Evolutionary conservation across 2,113 vertebrate genomes (phyloP), one percentile per base, ranked within the genome.

Genomic region (Corythaixoides concolor): DNA sequence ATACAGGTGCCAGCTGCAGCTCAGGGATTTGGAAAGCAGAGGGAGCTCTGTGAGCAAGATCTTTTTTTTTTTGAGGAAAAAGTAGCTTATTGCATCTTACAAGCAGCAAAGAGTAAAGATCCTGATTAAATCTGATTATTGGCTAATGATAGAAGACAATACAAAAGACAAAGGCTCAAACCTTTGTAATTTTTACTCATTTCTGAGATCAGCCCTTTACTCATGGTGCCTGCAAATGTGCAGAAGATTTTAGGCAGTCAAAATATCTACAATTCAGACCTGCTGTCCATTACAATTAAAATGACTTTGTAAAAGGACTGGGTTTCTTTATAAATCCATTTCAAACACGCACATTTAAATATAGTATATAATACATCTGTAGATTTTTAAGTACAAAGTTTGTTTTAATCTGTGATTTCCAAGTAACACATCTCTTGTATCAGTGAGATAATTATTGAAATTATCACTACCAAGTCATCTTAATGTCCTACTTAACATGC

Each of bases 11-110:
- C 58, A 85, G 56, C 58, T 97, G 94, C 67, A 96, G 77, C 70
- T 85, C 76, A 62, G 70, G 72, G 66, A 81, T 75, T 89, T 91
- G 77, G 94, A 91, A 96, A 97, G 94, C 91, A 96, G 96, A 95
- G 96, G 96, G 96, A 96, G 97, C 96, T 97, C 90, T 96, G 87
- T 52, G 66, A 90, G 93, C 84, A 91, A 74, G 50, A 82, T 90
- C n/a, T n/a, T n/a, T 15, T 26, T 6, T 30, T 70, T 75, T 86
- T 64, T 41, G 23, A 47, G 43, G 55, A 28, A 90, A 63, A 85
- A 84, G 55, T 41, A 66, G 22, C 30, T 41, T 64, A 72, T 16
- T 88, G 52, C 17, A 74, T 63, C 8, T 89, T 85, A 49, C 2
- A 41, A 27, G 26, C 62, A 80, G 39, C 24, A 45, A 76, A 28